Evolutionary conservation across 2,888 invertebrate species (phyloP).

Genomic region (Pogonocherus hispidulus): DNA sequence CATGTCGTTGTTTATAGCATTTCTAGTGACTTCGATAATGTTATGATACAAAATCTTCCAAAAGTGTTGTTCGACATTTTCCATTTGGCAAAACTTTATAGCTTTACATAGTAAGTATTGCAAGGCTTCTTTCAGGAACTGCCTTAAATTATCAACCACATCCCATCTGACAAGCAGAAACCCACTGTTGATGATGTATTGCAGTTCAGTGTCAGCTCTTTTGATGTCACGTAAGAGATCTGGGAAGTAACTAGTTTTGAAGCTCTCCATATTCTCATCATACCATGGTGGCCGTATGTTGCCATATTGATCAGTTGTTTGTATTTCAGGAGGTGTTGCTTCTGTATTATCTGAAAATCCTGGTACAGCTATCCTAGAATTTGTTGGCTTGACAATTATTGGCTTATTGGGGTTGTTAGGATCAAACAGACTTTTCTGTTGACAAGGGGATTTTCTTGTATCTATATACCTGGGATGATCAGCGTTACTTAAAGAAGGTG

Average conservation of each 20-base stretch:
- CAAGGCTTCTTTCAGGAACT: slow-evolving; percentile 78
- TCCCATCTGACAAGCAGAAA: slow-evolving; percentile 78
- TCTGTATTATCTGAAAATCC: slow-evolving; percentile 63
- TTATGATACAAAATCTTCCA: slow-evolving; percentile 94
- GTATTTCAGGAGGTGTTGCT: slow-evolving; percentile 57
- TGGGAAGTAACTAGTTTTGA: slow-evolving; percentile 75
- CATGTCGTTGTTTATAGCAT: slow-evolving; percentile 75
- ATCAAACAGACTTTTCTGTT: slow-evolving; percentile 73
- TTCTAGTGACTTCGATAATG: slow-evolving; percentile 86
- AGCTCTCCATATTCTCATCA: slow-evolving; percentile 73
- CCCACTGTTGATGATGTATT: slow-evolving; percentile 74
- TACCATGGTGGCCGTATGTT: slow-evolving; percentile 73
- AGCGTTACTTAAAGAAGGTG: slow-evolving; percentile 14
- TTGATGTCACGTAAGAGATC: slow-evolving; percentile 77
- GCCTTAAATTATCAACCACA: slow-evolving; percentile 74
- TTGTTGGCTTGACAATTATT: slow-evolving; percentile 76
- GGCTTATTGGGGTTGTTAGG: slow-evolving; percentile 80
- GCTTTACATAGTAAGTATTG: slow-evolving; percentile 80
- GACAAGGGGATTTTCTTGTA: slow-evolving; percentile 44
- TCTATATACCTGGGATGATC: slow-evolving; percentile 48
- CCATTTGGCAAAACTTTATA: slow-evolving; percentile 87
- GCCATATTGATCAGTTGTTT: slow-evolving; percentile 70
- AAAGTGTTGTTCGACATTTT: slow-evolving; percentile 90
- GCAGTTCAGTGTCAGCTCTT: slow-evolving; percentile 78
- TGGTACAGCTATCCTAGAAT: slow-evolving; percentile 65